Conservation (phyloP, 2,888 invertebrate genomes). For the Epiblema foenella region DNA sequence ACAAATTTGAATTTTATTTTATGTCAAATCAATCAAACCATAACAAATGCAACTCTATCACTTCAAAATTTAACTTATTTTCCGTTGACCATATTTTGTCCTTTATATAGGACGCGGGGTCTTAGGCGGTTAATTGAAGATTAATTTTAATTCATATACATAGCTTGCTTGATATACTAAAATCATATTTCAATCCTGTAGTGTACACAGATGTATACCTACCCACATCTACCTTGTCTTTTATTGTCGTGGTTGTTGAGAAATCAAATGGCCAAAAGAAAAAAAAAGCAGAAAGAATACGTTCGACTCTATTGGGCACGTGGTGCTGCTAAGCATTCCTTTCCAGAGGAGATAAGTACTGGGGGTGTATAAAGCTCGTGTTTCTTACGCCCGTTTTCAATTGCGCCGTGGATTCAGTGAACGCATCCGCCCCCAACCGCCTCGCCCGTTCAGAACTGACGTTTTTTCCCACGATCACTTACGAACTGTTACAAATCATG, state of each 20-base stretch:
- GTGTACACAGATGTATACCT: constrained; percentile 29
- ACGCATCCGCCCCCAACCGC: constrained; percentile 71
- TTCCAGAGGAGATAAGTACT: not conserved
- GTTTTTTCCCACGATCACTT: constrained; percentile 79
- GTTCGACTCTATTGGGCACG: constrained; percentile 66
- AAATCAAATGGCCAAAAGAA: constrained; percentile 34
- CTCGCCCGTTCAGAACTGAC: constrained; percentile 68
- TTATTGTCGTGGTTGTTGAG: constrained; percentile 30
- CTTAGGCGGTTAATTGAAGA: too few species aligned
- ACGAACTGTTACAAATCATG: constrained; percentile 66
- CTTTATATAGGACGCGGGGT: too few species aligned
- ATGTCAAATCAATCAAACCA: too few species aligned
- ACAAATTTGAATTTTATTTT: too few species aligned
- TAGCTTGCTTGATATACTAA: not conserved
- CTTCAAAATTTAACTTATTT: too few species aligned
- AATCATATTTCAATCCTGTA: constrained; percentile 9
- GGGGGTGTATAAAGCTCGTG: not conserved
- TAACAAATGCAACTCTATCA: too few species aligned
- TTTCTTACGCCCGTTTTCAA: constrained; percentile 15
- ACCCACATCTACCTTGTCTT: constrained; percentile 31
- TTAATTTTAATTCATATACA: not conserved
- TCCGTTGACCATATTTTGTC: too few species aligned
- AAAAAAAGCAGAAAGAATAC: constrained; percentile 52
- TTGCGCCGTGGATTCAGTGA: constrained; percentile 13
- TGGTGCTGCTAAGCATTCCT: constrained; percentile 67